phyloP scores from a whole-genome alignment of 2,888 invertebrate genomes.

The Geotrupes spiniger region DNA sequence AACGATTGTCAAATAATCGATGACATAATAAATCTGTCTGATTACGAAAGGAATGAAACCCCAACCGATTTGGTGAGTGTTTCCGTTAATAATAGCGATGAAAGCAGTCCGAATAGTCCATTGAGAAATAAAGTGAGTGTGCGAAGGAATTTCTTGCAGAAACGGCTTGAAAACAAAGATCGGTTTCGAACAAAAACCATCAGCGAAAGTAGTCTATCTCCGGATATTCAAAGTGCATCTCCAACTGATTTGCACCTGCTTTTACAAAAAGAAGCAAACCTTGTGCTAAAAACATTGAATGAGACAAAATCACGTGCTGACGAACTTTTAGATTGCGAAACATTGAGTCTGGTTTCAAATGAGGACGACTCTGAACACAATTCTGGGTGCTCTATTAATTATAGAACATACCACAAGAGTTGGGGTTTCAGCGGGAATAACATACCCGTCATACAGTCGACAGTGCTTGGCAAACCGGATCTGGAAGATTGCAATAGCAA shows the following conservation, averaged over 20 bases:
- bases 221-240: slow-evolving; percentile 48
- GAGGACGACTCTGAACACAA: slow-evolving; percentile 69
- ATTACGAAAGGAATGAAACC: too few relatives aligned
- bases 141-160: slow-evolving; percentile 51
- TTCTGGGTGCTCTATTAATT: slow-evolving; percentile 57
- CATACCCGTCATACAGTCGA: slow-evolving; percentile 17
- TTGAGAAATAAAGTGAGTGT: slow-evolving; percentile 38
- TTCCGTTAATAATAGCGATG: slow-evolving; percentile 11
- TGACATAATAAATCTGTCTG: too few relatives aligned
- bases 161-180: slow-evolving; percentile 65
- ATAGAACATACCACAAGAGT: slow-evolving; percentile 59
- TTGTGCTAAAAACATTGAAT: slow-evolving; percentile 55
- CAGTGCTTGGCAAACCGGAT: slow-evolving; percentile 4
- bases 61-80: slow-evolving; percentile 7
- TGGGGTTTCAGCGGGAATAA: slow-evolving; percentile 20
- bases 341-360: slow-evolving; percentile 67
- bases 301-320: slow-evolving; percentile 52
- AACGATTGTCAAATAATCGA: too few relatives aligned
- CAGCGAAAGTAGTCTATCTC: slow-evolving; percentile 54
- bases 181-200: slow-evolving; percentile 73
- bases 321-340: slow-evolving; percentile 58
- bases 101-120: slow-evolving; percentile 29
- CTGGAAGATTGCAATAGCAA: slow-evolving; percentile 19
- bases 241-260: slow-evolving; percentile 40
- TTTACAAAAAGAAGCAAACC: slow-evolving; percentile 57